Base-by-base conservation (phyloP, 1,140 invertebrate species). In the Anastrepha ludens region DNA sequence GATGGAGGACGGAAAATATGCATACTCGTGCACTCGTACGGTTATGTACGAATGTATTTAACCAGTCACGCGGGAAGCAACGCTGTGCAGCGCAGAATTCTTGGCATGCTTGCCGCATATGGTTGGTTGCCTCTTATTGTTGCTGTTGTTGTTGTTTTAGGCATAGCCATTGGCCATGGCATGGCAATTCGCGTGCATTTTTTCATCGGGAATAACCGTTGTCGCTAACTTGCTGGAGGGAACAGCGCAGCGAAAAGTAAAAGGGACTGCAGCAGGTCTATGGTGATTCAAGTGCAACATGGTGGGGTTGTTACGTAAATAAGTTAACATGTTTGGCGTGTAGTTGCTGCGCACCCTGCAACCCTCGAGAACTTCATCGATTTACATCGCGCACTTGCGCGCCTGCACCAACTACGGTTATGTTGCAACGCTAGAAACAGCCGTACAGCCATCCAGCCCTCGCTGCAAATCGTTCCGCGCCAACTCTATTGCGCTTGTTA, bases 91-190 rank as follows among this genome's bases (percentile, higher is more conserved):
- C 64, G 7, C 20, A 67, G 29, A 29, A 67, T 11, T 29, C n/a
- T 29, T 67, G 64, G 29, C 64, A 67, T 29, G 11, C 17, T 39
- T 67, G 64, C 29, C 29, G 64, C 9, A 15, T 17, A 20, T 4
- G 44, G 9, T 70, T 44, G 15, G 15, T 62, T 62, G 8, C 13
- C 60, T 17, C 15, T 62, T n/a, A 62, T 55, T n/a, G 47, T 55
- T 20, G 74, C n/a, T 20, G 64, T 78, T 55, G 47, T 81, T 81
- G 17, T 81, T 81, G 74, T 81, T 81, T 3, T 74, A 55, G 47
- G n/a, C n/a, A 81, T 81, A 55, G 55, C 74, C 74, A 47, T 55
- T 81, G 74, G 74, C 50, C 74, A 81, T 81, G 74, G 74, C 74
- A 55, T 81, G 47, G 9, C 74, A 81, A 55, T 55, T 29, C 20